Conservation (phyloP, 2,797 vertebrate genomes). For the Chelon labrosus region DNA sequence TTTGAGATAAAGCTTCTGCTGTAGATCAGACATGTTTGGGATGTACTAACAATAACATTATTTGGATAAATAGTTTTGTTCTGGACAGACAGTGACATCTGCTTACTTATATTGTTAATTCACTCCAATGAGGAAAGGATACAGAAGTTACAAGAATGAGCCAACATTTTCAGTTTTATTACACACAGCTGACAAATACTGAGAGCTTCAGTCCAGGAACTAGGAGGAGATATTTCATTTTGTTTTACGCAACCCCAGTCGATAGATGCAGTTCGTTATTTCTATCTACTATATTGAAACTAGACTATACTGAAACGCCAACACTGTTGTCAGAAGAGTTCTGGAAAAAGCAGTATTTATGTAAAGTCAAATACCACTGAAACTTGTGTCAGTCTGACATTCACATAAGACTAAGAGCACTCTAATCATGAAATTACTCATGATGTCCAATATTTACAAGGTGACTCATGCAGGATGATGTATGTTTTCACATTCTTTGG, state of each 20-base stretch:
- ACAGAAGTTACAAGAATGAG: background rate
- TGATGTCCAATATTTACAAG: too few relatives aligned
- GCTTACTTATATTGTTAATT: conserved; percentile 12
- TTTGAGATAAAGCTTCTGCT: conserved; percentile 49
- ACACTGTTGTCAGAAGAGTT: background rate
- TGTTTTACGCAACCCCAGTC: conserved; percentile 15
- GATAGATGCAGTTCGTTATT: conserved; percentile 14
- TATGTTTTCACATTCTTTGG: too few relatives aligned
- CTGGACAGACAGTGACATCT: background rate
- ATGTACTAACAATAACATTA: conserved; percentile 24
- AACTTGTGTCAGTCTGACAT: background rate
- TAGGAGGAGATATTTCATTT: background rate
- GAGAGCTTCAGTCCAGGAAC: too few relatives aligned
- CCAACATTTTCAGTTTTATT: too few relatives aligned
- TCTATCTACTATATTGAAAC: background rate
- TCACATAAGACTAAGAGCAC: background rate
- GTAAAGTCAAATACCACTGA: background rate
- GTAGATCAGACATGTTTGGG: conserved; percentile 21
- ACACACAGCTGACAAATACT: too few relatives aligned
- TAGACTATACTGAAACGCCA: background rate
- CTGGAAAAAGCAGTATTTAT: background rate
- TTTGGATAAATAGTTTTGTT: conserved; percentile 25
- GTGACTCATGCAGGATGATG: too few relatives aligned
- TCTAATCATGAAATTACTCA: conserved; percentile 5
- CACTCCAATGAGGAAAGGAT: conserved; percentile 7